Evolutionary conservation across 2,113 vertebrate species (phyloP), one percentile per base, ranked within the genome.

Genomic region (Syngnathus scovelli): DNA sequence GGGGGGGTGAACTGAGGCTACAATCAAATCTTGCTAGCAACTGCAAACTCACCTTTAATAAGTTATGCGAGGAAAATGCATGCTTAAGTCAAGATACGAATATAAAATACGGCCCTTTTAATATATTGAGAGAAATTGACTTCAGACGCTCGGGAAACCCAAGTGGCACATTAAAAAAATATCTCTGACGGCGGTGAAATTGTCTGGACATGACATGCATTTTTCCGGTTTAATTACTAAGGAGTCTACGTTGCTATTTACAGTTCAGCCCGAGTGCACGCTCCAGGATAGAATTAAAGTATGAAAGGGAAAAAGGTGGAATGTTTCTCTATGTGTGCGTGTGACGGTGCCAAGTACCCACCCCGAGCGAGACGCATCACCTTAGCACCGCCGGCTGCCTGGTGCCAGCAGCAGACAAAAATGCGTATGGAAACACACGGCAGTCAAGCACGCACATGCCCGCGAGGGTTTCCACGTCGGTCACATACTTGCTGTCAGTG

Each of bases 281-380:
- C 10, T 37, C 36, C 8, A 51, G 13, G 27, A 49, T 44, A 18
- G 37, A 21, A 66, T 23, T 16, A 23, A 33, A 64, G 62, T 33
- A 19, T 44, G 41, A 27, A 62, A 44, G n/a, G 41, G 39, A 21
- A 62, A 44, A 62, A 62, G 12, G 61, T 27, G 39, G 61, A 62
- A 44, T 62, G 61, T 8, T 39, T 62, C n/a, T 62, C n/a, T 27
- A 16, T 54, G 7, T 54, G 51, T 54, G 85, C 79, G 80, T 77
- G 73, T 82, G 69, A 10, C 66, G 61, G 69, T 81, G 86, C 86
- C 86, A 89, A 86, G 72, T 83, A 84, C 78, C 84, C 86, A 85
- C 86, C 86, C 83, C 71, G 75, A 82, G 76, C 69, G 72, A 82
- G 76, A 85, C 78, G 72, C 67, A 59, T 19, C 67, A 70, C 67